Conservation (phyloP, 2,797 vertebrate species). For the Tachyglossus aculeatus region DNA sequence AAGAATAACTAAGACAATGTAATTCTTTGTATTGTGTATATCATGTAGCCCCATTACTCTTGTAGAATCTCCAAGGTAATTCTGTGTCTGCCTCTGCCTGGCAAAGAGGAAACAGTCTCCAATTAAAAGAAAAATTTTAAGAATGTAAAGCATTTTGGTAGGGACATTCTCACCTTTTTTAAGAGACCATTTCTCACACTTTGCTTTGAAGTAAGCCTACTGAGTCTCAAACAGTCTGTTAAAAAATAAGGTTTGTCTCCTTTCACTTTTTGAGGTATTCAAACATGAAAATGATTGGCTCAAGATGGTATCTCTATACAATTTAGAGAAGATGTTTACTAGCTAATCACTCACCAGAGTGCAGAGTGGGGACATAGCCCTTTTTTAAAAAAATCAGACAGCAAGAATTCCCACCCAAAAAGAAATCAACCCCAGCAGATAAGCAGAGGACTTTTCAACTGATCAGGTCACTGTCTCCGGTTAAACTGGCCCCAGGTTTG, state of each 20-base stretch:
- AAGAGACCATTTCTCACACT: constrained; percentile 7
- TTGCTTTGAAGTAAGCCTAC: constrained; percentile 30
- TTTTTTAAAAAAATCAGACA: too few relatives aligned
- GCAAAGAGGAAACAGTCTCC: background rate
- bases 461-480: too few relatives aligned
- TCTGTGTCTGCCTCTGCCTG: background rate
- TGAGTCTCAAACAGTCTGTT: constrained; percentile 35
- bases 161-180: background rate
- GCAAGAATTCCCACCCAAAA: too few relatives aligned
- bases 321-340: too few relatives aligned
- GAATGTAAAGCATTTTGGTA: background rate
- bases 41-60: background rate
- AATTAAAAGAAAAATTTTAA: constrained; percentile 14
- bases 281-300: constrained; percentile 34
- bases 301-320: background rate
- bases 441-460: too few relatives aligned
- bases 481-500: too few relatives aligned
- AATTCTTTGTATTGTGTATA: background rate
- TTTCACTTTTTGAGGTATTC: constrained; percentile 28
- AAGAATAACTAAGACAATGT: background rate
- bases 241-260: constrained; percentile 46
- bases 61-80: background rate
- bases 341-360: too few relatives aligned
- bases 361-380: too few relatives aligned
- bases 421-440: too few relatives aligned